Base-by-base conservation (phyloP, 2,113 vertebrate species). In the Perognathus longimembris region DNA sequence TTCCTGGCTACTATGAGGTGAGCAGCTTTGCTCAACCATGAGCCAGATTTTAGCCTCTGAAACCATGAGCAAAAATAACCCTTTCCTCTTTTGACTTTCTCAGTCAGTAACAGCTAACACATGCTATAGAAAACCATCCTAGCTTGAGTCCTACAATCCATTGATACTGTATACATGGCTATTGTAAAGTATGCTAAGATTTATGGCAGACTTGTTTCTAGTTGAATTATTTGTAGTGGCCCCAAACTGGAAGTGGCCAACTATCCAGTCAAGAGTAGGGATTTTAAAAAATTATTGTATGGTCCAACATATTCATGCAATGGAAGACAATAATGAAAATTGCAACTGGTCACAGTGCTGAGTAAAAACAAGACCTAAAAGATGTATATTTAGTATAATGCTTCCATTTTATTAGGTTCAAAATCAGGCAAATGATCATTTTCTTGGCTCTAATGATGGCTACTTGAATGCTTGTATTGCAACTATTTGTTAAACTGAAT, bases 321-420 rank as follows among this genome's bases (percentile, higher is more conserved):
- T 34, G 9, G 34, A 81, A 63, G 50, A 64, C 10, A 54, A 34
- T 67, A 69, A 89, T n/a, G 21, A 74, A 84, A 91, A 88, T 42
- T 66, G 66, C 3, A 79, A 69, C 36, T 34, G 32, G 6, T 34
- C 7, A 76, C 17, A 63, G 63, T 40, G 34, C n/a, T 79, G n/a
- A 80, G 4, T 76, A 42, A 91, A 88, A 63, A 30, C 4, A 94
- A 59, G 34, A 85, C 50, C 10, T 61, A 93, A 82, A 69, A 26
- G 24, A 81, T 38, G 74, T 5, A 54, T 26, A 74, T 69, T 70
- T 81, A 90, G 77, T 20, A 66, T 64, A 82, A 74, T 28, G 34
- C 92, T 85, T 95, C 59, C 42, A 90, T 59, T 88, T 92, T 54
- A 84, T 14, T 57, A 76, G n/a, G 20, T 80, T 89, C 67, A 84